Percentiles rank a stretch among this genome's conserved stretches.
Evolutionary conservation across 2,797 vertebrate genomes (phyloP).

Genomic region (Simalia tracyae): DNA sequence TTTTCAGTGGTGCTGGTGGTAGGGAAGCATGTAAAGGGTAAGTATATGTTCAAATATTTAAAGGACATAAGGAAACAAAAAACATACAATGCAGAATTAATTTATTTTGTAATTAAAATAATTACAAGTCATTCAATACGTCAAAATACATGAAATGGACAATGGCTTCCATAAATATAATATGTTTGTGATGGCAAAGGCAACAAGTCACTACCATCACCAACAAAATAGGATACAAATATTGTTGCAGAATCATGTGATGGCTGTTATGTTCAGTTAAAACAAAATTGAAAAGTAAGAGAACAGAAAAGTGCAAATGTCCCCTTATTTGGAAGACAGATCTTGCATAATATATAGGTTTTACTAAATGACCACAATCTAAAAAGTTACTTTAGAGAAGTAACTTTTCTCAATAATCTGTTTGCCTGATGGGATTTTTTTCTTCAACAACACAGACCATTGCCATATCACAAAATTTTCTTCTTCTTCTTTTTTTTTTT

Average conservation of each 20-base stretch:
- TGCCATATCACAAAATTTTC: neutral
- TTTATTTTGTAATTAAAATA: neutral
- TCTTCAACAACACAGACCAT: neutral
- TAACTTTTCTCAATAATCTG: neutral
- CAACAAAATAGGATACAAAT: neutral
- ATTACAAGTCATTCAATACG: neutral
- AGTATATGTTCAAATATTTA: slow-evolving; percentile 20
- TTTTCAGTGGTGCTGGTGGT: neutral
- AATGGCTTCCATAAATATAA: neutral
- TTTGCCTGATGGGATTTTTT: neutral
- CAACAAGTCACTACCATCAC: neutral
- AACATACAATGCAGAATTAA: neutral
- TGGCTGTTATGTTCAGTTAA: neutral
- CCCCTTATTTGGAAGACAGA: neutral
- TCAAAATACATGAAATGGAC: neutral
- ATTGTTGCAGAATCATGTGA: neutral
- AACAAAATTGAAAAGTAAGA: neutral
- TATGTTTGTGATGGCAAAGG: neutral
- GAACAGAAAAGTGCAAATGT: neutral
- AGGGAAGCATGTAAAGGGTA: slow-evolving; percentile 29
- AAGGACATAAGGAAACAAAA: slow-evolving; percentile 32
- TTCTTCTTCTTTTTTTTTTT: too few relatives aligned
- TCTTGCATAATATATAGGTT: neutral
- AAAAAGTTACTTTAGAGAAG: neutral
- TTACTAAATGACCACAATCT: neutral